Base-by-base conservation (phyloP, 2,888 invertebrate species). In the Leuctra nigra region DNA sequence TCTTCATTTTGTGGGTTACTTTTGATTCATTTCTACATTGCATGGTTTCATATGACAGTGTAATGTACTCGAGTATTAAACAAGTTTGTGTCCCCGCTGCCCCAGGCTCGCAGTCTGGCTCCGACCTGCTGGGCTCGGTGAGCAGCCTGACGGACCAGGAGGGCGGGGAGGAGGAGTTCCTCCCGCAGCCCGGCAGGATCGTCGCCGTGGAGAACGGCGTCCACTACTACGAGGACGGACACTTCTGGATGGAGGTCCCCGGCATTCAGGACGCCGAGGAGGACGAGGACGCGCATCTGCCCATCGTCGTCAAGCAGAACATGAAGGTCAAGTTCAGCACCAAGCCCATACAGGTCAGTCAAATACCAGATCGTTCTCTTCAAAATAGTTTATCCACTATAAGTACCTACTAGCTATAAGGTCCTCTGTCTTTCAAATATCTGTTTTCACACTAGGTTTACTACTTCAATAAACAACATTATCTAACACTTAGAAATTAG, bases 161-260 rank as follows among this genome's bases (percentile, higher is more conserved):
- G 47, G 63, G 56, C 48, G 72, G 70, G 16, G 73, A 73, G 53
- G 71, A 69, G 44, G 68, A 60, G 3, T 66, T 63, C 61, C 60
- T 65, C 16, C 65, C 67, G 4, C 64, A 65, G 58, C 66, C 66
- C 7, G 66, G 64, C 16, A 65, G 62, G 60, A 67, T 67, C 63
- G 67, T 73, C 66, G 65, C 73, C 38, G 70, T 88, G 61, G 91
- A 91, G 69, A 86, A 89, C 66, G 91, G 91, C 29, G 88, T 92
- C 54, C 91, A 92, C 69, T 91, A 91, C 71, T 89, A 89, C 66
- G 91, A 91, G 70, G 93, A 93, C 74, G 93, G 93, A 55, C 92
- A 93, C 73, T 93, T 92, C 72, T 93, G 91, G 84, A 89, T 92
- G 74, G 92, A 93, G 80, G 88, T 72, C 33, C 71, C 72, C 18